Evolutionary conservation across 2,113 vertebrate species (phyloP).

Genomic region (Takifugu bimaculatus): DNA sequence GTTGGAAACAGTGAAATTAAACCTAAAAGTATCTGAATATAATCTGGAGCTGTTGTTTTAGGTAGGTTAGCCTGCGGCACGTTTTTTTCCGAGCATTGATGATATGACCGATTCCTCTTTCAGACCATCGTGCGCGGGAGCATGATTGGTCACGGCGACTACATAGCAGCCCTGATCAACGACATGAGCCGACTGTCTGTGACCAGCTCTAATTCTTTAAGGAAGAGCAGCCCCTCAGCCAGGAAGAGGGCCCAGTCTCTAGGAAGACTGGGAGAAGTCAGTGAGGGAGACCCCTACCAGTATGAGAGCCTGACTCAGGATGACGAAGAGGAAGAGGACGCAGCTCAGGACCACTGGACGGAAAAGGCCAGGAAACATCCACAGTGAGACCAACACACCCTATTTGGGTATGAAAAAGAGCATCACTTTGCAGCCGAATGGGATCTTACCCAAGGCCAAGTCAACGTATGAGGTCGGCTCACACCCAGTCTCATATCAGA

Average conservation of each 20-base stretch:
- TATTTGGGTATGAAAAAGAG: conserved; percentile 81
- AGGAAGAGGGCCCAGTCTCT: conserved; percentile 90
- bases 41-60: too few species aligned
- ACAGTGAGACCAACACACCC: conserved; percentile 82
- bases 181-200: conserved; percentile 95
- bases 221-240: conserved; percentile 85
- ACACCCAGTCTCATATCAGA: conserved; percentile 44
- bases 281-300: conserved; percentile 84
- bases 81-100: conserved; percentile 20
- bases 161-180: conserved; percentile 88
- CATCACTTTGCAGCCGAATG: conserved; percentile 80
- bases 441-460: conserved; percentile 83
- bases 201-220: conserved; percentile 93
- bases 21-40: too few species aligned
- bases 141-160: conserved; percentile 85
- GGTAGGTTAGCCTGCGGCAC: too few species aligned
- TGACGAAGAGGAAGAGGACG: conserved; percentile 68
- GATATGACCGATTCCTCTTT: conserved; percentile 41
- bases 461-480: conserved; percentile 82
- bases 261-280: conserved; percentile 87
- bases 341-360: conserved; percentile 78
- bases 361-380: conserved; percentile 80
- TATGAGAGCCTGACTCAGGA: conserved; percentile 82
- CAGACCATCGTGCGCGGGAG: conserved; percentile 95
- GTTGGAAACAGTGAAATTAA: too few species aligned